Conservation (phyloP, 2,113 vertebrate species). For the Reinhardtius hippoglossoides region DNA sequence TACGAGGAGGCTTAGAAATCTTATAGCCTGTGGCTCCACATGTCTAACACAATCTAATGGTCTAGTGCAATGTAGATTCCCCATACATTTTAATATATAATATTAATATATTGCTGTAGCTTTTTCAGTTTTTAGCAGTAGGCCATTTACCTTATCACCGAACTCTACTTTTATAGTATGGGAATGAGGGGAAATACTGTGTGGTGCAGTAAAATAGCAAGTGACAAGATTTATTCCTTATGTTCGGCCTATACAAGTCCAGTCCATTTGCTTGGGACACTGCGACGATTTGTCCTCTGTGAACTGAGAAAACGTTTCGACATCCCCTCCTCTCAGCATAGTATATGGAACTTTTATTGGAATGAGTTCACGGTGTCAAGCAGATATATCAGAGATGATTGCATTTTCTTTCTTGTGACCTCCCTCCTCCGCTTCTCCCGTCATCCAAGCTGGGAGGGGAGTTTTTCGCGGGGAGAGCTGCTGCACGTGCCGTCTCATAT, state of each 20-base stretch:
- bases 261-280: background rate
- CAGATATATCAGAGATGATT: constrained; percentile 47
- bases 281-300: constrained; percentile 6
- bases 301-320: background rate
- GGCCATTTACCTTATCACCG: no score
- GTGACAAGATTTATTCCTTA: background rate
- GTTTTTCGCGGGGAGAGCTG: constrained; percentile 36
- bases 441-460: constrained; percentile 8
- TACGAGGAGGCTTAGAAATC: no score
- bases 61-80: no score
- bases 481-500: constrained; percentile 69
- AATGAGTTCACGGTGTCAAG: constrained; percentile 18
- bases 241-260: background rate
- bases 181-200: no score
- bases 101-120: no score
- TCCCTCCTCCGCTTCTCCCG: constrained; percentile 23
- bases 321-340: constrained; percentile 3
- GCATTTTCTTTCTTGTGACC: constrained; percentile 30
- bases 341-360: constrained; percentile 28
- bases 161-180: no score
- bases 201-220: no score
- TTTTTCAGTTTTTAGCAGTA: no score
- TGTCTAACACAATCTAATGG: no score
- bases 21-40: no score
- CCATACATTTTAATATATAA: no score